Evolutionary conservation across 1,140 invertebrate genomes (phyloP), one percentile per base, ranked within the genome.

Genomic region (Mesaphorura yosii): DNA sequence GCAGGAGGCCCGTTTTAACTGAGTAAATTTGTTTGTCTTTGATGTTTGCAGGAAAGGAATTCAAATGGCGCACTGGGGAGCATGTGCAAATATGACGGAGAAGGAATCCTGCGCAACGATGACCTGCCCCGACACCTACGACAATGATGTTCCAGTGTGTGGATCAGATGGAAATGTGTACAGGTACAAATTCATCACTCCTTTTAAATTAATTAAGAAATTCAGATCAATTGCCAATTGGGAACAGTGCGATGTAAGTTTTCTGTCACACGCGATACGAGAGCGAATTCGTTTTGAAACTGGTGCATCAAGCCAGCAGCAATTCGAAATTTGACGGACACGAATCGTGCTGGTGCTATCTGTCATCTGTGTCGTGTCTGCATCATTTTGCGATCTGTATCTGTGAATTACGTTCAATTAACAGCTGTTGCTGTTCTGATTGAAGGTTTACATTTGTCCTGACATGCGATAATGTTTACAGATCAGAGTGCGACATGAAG

Each of bases 131-230:
- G 75, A 82, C 40, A 76, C 76, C 12, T 20, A 58, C 7, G 66
- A 71, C 52, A 75, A 76, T 59, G 78, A 86, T 66, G 85, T 85
- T 14, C 81, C 87, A 52, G 68, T 76, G 7, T 96, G 90, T 69
- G 90, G 86, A 29, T 89, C 84, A 31, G 86, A 95, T 67, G 86
- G 88, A 60, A 88, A 88, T 65, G 87, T 88, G 55, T 95, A 94
- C 70, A 79, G 76, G 78, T 89, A n/a, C n/a, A n/a, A n/a, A n/a
- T n/a, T n/a, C n/a, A n/a, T n/a, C n/a, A n/a, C n/a, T n/a, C n/a
- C n/a, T n/a, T n/a, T n/a, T n/a, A n/a, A n/a, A n/a, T n/a, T n/a
- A n/a, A n/a, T n/a, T n/a, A 77, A 59, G 26, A 34, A 34, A 27
- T 53, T 20, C 34, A 40, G 12, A 57, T 38, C 48, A 26, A 37